Evolutionary conservation across 2,797 vertebrate genomes (phyloP), one percentile per base, ranked within the genome.

Genomic region (Pachyuromys duprasi): DNA sequence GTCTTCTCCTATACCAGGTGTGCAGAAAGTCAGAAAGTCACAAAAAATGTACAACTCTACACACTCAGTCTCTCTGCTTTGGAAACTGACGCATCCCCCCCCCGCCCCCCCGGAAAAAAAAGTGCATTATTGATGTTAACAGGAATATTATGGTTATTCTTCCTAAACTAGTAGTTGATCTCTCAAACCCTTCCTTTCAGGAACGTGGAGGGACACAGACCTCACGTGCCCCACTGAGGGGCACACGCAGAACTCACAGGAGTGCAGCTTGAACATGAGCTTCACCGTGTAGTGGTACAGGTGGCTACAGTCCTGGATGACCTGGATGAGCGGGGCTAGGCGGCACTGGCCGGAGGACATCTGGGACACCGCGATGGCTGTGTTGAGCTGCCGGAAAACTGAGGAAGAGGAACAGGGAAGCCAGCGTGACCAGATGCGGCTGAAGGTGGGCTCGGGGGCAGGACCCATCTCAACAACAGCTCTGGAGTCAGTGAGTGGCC

Each of bases 211-310:
- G 22, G 1, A 3, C 0, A 0, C 2, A 5, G 24, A 60, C 67
- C 3, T 2, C 11, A 2, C 1, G 2, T 0, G 0, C 14, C 24
- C 17, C 13, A 18, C 33, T 45, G 49, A 5, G 15, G 72, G 36
- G 31, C 39, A 57, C 55, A 18, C 1, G 18, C 3, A 31, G 2
- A 45, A 98, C 99, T 99, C 98, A 99, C 99, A 99, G 74, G 99
- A 98, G 67, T 99, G 99, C 89, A 99, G 99, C 97, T 99, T 99
- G 98, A 99, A 99, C 92, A 99, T 98, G 74, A 99, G 98, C 98
- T 99, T 99, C 98, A 99, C 99, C 0, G 99, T 98, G 98, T 99
- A 99, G 98, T 99, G 99, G 98, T 99, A 99, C 42, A 99, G 99
- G 95, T 99, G 99, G 97, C 99, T 99, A 97, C 99, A 99, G 98